Evolutionary conservation across 2,888 invertebrate genomes (phyloP), one percentile per base, ranked within the genome.

Genomic region (Amiota communis): DNA sequence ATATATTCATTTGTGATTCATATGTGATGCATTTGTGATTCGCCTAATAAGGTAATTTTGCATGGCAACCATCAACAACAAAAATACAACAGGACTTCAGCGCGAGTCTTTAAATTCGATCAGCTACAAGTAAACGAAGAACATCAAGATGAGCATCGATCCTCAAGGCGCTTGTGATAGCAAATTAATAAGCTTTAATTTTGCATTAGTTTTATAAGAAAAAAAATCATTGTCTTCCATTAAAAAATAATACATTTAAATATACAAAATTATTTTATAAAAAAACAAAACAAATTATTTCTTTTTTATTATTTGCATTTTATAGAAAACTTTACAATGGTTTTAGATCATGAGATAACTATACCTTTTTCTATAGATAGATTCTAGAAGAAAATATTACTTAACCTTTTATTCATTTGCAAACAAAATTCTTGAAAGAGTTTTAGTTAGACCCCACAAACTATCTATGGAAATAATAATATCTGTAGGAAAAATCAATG

Each of bases 181-280:
- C n/a, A 65, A 63, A 53, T 49, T 10, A 36, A 36, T 6, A 36
- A 65, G 65, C 65, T 65, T 65, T 65, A 65, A 48, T 65, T 65
- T 65, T 46, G 12, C 46, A 17, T 15, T 65, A 46, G 47, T 65
- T 48, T 65, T 65, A 65, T 48, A 65, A 65, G 36, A 36, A 6
- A 15, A 36, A 15, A 59, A 59, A 59, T 59, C 59, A 51, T 51
- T n/a, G 53, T 51, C 53, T 51, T 51, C 53, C 53, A 51, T 51
- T 51, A n/a, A n/a, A n/a, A 51, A 48, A 12, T 1, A 36, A n/a
- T n/a, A 36, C 2, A 46, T 12, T 36, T 20, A 63, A 23, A n/a
- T 15, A 46, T 9, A 47, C 2, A 63, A 63, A 63, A 46, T 63
- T 61, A 12, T 10, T 61, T 61, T 47, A 48, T 10, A 48, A 15